Conservation (phyloP, 2,888 invertebrate genomes). For the Polymixis flavicincta region DNA sequence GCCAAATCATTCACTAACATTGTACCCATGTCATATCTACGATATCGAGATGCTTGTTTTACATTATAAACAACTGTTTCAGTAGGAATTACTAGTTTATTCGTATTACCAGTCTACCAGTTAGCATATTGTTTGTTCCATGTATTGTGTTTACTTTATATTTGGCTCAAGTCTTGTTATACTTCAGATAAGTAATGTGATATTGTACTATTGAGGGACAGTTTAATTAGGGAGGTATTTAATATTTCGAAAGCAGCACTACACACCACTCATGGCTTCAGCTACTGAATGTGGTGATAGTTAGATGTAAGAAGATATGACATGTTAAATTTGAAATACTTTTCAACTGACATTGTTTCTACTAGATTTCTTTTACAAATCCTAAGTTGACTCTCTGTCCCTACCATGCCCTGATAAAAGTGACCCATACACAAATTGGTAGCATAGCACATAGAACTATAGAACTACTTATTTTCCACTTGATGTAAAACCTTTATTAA, state of each 20-base stretch:
- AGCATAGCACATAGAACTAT: neutral
- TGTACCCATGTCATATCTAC: slow-evolving; percentile 2
- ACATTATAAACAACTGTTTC: slow-evolving; percentile 59
- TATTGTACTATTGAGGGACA: slow-evolving; percentile 21
- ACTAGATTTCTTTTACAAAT: neutral
- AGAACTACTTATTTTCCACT: neutral
- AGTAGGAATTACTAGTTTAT: slow-evolving; percentile 26
- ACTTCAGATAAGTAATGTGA: slow-evolving; percentile 28
- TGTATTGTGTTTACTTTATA: slow-evolving; percentile 23
- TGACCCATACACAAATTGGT: neutral
- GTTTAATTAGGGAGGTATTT: slow-evolving; percentile 19
- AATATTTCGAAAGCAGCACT: slow-evolving; percentile 13
- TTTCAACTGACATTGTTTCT: neutral
- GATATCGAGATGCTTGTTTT: slow-evolving; percentile 52
- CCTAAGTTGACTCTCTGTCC: neutral
- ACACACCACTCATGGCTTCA: slow-evolving; percentile 2
- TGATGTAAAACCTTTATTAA: neutral
- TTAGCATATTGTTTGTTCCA: slow-evolving; percentile 20
- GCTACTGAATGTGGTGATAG: neutral
- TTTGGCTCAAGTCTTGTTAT: slow-evolving; percentile 30
- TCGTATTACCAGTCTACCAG: neutral
- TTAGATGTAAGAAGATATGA: neutral
- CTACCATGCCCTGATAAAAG: neutral
- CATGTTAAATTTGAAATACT: neutral
- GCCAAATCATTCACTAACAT: slow-evolving; percentile 36